phyloP scores from a whole-genome alignment of 2,888 invertebrate species.

The Dynastes hyllus region DNA sequence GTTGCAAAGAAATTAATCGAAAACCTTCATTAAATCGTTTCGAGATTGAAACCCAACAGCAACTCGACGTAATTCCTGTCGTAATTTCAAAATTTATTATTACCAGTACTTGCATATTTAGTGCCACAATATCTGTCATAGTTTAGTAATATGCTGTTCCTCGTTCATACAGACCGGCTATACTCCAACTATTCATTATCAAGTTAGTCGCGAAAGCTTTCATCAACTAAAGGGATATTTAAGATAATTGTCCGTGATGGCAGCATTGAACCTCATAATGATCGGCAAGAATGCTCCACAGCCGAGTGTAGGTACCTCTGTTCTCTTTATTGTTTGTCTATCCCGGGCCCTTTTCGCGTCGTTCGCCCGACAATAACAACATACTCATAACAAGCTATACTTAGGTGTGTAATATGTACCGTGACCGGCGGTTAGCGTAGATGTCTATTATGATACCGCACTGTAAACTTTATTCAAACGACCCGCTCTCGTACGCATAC shows the following conservation, averaged over 20 bases:
- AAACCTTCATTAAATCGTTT: neutral
- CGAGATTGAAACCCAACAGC: neutral
- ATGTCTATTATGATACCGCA: conserved; percentile 50
- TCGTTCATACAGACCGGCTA: neutral
- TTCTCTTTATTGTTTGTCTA: conserved; percentile 35
- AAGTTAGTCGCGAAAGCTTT: conserved; percentile 45
- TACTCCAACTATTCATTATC: conserved; percentile 43
- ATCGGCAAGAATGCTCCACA: conserved; percentile 46
- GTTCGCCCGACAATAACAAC: conserved; percentile 44
- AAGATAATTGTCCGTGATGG: conserved; percentile 45
- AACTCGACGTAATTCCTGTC: neutral
- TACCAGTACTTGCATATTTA: neutral
- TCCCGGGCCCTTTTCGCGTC: conserved; percentile 25
- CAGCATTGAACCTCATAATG: conserved; percentile 43
- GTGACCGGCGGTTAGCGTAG: conserved; percentile 45
- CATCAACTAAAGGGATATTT: conserved; percentile 41
- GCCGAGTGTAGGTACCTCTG: conserved; percentile 6
- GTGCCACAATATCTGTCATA: neutral
- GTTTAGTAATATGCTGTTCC: neutral
- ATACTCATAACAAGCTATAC: conserved; percentile 51
- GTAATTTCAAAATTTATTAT: conserved; percentile 8
- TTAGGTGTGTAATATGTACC: conserved; percentile 49
- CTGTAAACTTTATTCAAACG: conserved; percentile 52
- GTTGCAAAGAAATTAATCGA: neutral
- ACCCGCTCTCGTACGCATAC: conserved; percentile 47